A percentile compares a stretch with the other conserved stretches of the same genome.
Conservation (phyloP, 1,140 invertebrate species). For the Melipona quadrifasciata region DNA sequence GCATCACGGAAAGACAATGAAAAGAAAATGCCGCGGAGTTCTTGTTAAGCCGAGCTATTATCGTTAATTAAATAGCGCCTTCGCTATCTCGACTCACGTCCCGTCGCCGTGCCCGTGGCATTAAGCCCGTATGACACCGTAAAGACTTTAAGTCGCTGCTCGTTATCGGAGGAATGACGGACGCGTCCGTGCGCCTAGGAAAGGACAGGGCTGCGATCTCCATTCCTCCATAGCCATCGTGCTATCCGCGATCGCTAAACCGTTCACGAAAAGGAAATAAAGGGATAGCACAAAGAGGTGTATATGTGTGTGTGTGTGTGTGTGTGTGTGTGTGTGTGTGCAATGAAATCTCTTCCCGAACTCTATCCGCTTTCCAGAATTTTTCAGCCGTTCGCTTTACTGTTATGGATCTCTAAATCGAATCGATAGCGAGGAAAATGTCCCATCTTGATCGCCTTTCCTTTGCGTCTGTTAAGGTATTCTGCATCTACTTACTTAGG, state of each 20-base stretch:
- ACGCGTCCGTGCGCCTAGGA: slow-evolving; percentile 59
- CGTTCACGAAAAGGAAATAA: slow-evolving; percentile 19
- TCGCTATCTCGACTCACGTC: slow-evolving; percentile 71
- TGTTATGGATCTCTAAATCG: not conserved
- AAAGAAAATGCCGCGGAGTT: slow-evolving; percentile 70
- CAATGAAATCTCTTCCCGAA: not conserved
- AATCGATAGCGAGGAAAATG: not conserved
- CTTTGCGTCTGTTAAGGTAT: not conserved
- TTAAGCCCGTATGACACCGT: slow-evolving; percentile 73
- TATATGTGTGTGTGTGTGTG: not conserved
- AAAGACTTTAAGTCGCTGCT: slow-evolving; percentile 72
- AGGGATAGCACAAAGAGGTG: not conserved
- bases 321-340: not conserved
- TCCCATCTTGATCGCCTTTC: not conserved
- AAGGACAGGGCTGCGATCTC: slow-evolving; percentile 41
- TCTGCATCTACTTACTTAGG: not conserved
- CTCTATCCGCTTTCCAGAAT: not conserved
- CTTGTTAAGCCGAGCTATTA: slow-evolving; percentile 75
- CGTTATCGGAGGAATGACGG: slow-evolving; percentile 73
- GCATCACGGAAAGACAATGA: slow-evolving; percentile 71
- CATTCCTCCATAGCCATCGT: slow-evolving; percentile 30
- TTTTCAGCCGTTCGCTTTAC: not conserved
- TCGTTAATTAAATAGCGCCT: slow-evolving; percentile 78
- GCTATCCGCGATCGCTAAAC: slow-evolving; percentile 18
- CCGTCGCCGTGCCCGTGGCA: slow-evolving; percentile 69